Base-by-base conservation (phyloP, 2,113 vertebrate species). In the Aramus guarauna region DNA sequence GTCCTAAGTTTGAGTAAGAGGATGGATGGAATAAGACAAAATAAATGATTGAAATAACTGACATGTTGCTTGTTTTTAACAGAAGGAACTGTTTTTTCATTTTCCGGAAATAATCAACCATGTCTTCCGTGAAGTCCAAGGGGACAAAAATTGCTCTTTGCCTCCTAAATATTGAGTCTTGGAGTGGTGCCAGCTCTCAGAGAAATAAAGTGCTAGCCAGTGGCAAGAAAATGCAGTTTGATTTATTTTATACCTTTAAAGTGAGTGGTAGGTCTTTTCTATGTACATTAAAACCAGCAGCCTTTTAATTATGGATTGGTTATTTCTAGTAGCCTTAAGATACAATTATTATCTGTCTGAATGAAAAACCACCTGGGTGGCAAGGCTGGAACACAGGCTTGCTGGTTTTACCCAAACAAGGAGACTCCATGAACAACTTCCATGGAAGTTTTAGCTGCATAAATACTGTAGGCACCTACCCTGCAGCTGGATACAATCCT, bases 221-320 rank as follows among this genome's bases (percentile, higher is more conserved):
- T 69, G 87, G 97, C 77, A 80, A 97, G 89, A 85, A 96, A 97
- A 96, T 76, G 78, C n/a, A 55, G 41, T 94, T 92, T 95, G 92
- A 95, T 92, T 94, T 90, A 95, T 92, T 89, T 48, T 76, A 62
- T 53, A 88, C 66, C 77, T 95, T 95, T 94, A 88, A 95, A 92
- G 78, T 41, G 71, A 94, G 45, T 62, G 20, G 67, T 96, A 88
- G 77, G 53, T 52, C 77, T 85, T 94, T 90, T 63, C 74, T 48
- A 21, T 48, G 87, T 90, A 69, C 81, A 56, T 90, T 95, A 93
- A 93, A 95, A 73, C 68, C 91, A 95, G 81, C 67, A 96, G 77
- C 67, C 79, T 95, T 97, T 97, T 97, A 92, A 96, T 95, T 95
- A 92, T 92, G 74, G 81, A 94, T 96, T 90, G 93, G 91, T 76